Conservation (phyloP, 2,888 invertebrate genomes). For the Notodonta dromedarius region DNA sequence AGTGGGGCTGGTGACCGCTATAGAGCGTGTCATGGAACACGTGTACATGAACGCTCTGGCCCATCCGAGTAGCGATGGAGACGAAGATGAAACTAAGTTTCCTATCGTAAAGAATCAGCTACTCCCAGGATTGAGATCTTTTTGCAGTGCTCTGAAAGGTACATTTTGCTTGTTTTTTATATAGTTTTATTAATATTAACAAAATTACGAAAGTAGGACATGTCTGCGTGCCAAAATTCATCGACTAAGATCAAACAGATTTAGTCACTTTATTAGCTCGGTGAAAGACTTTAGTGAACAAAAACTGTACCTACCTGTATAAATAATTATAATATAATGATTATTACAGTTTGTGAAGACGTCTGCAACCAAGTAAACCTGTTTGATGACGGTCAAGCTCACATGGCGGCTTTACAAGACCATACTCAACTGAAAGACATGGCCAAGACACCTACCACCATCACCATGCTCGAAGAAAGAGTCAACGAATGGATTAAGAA, state of each 20-base stretch:
- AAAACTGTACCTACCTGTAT: too few species aligned
- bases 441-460: conserved; percentile 87
- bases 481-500: conserved; percentile 92
- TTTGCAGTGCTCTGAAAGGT: conserved; percentile 95
- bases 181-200: too few species aligned
- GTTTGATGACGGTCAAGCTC: conserved; percentile 88
- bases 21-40: conserved; percentile 94
- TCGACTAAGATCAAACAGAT: too few species aligned
- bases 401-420: conserved; percentile 85
- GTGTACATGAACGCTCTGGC: conserved; percentile 96
- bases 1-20: conserved; percentile 92
- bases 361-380: conserved; percentile 91
- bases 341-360: conserved; percentile 90
- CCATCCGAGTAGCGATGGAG: conserved; percentile 91
- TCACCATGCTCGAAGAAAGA: conserved; percentile 87
- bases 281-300: too few species aligned
- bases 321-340: neutral
- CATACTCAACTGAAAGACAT: conserved; percentile 88
- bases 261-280: too few species aligned
- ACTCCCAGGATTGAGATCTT: conserved; percentile 92
- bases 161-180: neutral
- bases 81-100: conserved; percentile 91
- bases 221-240: too few species aligned
- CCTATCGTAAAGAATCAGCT: conserved; percentile 93
- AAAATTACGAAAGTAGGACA: too few species aligned